These are phyloP conservation scores for Pavo muticus DNA, from an alignment of 2,113 vertebrate genomes.

Conservation along the genomic window DNA sequence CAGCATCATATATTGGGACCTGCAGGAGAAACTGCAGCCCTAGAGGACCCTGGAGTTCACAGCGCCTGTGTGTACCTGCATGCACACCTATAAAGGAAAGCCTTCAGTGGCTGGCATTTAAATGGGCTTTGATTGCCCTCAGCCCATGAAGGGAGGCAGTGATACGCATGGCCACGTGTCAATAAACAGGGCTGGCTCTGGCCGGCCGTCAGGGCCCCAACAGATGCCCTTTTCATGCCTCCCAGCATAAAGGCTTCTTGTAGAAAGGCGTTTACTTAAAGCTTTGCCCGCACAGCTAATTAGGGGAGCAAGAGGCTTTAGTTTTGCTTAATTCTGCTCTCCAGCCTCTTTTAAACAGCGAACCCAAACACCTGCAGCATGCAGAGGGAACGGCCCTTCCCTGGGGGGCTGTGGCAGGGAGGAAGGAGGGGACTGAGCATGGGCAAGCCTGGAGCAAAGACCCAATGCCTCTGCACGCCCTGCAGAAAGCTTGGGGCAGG, in stretches of 20 bases:
- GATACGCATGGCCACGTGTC: background rate
- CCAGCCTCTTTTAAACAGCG: background rate
- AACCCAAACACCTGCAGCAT: background rate
- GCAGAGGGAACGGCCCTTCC: background rate
- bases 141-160: conserved; percentile 38
- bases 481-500: background rate
- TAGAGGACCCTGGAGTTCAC: background rate
- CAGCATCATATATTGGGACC: rapidly evolving
- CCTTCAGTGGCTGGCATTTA: background rate
- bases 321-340: conserved; percentile 34
- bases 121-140: background rate
- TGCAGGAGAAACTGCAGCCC: rapidly evolving
- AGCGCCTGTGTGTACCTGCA: background rate
- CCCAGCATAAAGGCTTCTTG: conserved; percentile 51
- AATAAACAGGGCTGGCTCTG: conserved; percentile 55
- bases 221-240: conserved; percentile 58
- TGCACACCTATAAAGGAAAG: background rate
- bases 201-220: background rate
- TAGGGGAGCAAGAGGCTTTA: conserved; percentile 27
- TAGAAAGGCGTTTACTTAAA: conserved; percentile 4
- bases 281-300: conserved; percentile 42
- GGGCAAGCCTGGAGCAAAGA: background rate
- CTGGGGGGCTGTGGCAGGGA: background rate
- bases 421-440: rapidly evolving
- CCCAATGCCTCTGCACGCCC: background rate